Conservation (phyloP, 2,888 invertebrate genomes). For the Drosophila pseudotakahashii region DNA sequence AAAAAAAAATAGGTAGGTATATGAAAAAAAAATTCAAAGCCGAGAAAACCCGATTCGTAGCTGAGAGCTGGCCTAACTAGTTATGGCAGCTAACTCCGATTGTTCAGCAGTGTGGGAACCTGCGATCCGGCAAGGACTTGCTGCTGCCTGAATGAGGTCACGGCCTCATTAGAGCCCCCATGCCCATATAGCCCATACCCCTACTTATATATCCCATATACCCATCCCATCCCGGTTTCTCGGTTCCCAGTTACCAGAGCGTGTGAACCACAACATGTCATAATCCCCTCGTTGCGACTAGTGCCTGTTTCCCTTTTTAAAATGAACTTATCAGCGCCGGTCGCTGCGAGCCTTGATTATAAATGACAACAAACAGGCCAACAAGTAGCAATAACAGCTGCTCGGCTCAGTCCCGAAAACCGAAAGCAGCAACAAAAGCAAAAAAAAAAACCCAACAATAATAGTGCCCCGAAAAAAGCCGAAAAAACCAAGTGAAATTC, state of each 20-base stretch:
- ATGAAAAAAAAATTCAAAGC: no score
- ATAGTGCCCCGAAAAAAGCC: slow-evolving; percentile 55
- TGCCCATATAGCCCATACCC: slow-evolving; percentile 23
- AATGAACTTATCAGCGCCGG: slow-evolving; percentile 74
- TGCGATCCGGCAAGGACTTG: slow-evolving; percentile 50
- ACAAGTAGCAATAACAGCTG: slow-evolving; percentile 75
- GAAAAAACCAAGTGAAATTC: slow-evolving; percentile 77
- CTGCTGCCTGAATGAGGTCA: slow-evolving; percentile 65
- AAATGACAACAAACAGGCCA: slow-evolving; percentile 76
- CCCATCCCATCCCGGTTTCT: slow-evolving; percentile 11
- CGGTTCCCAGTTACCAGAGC: slow-evolving; percentile 40
- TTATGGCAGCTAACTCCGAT: slow-evolving; percentile 48
- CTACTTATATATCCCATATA: background rate
- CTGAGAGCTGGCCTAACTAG: slow-evolving; percentile 58
- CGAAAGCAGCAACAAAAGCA: slow-evolving; percentile 44
- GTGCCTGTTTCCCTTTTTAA: slow-evolving; percentile 43
- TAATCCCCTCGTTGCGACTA: slow-evolving; percentile 62
- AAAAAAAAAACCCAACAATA: slow-evolving; percentile 39
- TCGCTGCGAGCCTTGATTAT: slow-evolving; percentile 72
- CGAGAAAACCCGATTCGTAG: slow-evolving; percentile 29
- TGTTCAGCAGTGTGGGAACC: slow-evolving; percentile 60
- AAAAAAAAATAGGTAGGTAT: slow-evolving; percentile 4
- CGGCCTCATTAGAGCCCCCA: slow-evolving; percentile 73
- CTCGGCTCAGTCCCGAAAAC: slow-evolving; percentile 24
- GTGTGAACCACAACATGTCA: slow-evolving; percentile 73